These are phyloP conservation scores for Dichetophora obliterata DNA, from an alignment of 2,888 invertebrate genomes.

Conservation along the genomic window DNA sequence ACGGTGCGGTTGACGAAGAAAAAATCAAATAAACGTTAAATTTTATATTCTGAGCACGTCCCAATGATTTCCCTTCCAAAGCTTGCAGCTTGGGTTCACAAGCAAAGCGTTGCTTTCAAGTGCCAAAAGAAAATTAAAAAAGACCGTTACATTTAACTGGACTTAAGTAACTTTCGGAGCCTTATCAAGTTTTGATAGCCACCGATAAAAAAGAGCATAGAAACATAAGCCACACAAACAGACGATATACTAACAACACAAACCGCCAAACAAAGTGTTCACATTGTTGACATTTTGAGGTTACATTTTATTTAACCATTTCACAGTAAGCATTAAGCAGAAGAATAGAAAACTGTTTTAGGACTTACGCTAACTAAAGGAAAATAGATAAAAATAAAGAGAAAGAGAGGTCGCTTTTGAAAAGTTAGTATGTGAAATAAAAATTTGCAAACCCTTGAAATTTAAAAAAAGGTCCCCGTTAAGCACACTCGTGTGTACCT, in stretches of 20 bases:
- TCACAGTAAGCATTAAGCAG: too few relatives aligned
- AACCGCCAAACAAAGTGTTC: too few relatives aligned
- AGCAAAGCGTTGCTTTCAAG: conserved; percentile 29
- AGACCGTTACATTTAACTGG: neutral
- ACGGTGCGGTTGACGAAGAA: neutral
- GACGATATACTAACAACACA: too few relatives aligned
- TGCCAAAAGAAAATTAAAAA: conserved; percentile 21
- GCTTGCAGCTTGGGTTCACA: conserved; percentile 52
- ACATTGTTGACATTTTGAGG: too few relatives aligned
- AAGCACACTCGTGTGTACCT: neutral
- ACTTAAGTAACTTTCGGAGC: neutral
- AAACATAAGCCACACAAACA: neutral
- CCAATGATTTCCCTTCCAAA: conserved; percentile 28
- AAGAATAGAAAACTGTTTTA: too few relatives aligned
- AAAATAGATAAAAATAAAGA: neutral
- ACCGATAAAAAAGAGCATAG: neutral
- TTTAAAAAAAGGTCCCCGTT: neutral
- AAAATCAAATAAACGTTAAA: neutral
- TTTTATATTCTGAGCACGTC: conserved; percentile 56
- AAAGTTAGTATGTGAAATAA: neutral
- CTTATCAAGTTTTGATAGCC: neutral
- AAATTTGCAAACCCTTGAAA: neutral
- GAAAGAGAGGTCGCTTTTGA: neutral
- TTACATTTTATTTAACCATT: too few relatives aligned
- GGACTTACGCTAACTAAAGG: too few relatives aligned